phyloP scores from a whole-genome alignment of 2,888 invertebrate species.

The Leptopilina myrica region DNA sequence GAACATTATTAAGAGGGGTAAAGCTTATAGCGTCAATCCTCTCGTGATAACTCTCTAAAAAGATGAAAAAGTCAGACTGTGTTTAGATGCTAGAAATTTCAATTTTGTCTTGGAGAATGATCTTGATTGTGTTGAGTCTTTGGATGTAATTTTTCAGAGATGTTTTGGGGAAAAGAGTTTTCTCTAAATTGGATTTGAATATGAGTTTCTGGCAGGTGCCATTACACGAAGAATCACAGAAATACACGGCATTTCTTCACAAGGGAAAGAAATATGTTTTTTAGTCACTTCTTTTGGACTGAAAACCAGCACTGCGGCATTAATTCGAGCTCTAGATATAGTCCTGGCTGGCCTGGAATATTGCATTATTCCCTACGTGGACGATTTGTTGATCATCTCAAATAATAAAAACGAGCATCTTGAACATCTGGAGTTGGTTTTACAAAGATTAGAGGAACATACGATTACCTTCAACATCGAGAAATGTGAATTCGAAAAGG shows the following conservation, averaged over 20 bases:
- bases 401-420: conserved; percentile 20
- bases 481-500: conserved; percentile 77
- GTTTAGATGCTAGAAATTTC: not conserved
- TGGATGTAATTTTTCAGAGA: too few species aligned
- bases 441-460: conserved; percentile 50
- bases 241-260: too few species aligned
- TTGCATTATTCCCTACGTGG: conserved; percentile 43
- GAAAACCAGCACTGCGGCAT: conserved; percentile 42
- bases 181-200: too few species aligned
- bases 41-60: not conserved
- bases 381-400: conserved; percentile 42
- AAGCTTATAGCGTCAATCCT: not conserved
- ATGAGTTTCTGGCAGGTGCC: too few species aligned
- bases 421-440: conserved; percentile 49
- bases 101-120: too few species aligned
- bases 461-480: conserved; percentile 65
- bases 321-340: conserved; percentile 15
- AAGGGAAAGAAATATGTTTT: too few species aligned
- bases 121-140: too few species aligned
- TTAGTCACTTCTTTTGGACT: not conserved
- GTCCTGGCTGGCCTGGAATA: conserved; percentile 1
- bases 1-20: not conserved
- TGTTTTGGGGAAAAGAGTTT: too few species aligned
- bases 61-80: not conserved
- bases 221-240: too few species aligned